Evolutionary conservation across 1,140 invertebrate species (phyloP).

Genomic region (Tribolium madens): DNA sequence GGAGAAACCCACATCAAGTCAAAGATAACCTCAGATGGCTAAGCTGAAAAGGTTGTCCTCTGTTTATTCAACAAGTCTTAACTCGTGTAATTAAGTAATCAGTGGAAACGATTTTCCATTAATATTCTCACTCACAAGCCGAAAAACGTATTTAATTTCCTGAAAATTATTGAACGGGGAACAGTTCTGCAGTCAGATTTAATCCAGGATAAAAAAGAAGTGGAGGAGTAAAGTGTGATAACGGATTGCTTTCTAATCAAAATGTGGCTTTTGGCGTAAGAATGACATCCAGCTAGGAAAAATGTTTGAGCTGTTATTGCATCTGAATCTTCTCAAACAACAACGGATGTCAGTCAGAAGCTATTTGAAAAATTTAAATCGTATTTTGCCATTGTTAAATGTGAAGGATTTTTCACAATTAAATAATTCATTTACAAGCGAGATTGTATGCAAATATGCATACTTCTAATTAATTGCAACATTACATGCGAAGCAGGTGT

Average conservation of each 20-base stretch:
- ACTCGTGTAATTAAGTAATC: slow-evolving; percentile 4
- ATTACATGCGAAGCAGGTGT: slow-evolving; percentile 14
- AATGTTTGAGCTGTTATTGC: too few species aligned
- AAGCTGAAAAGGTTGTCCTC: slow-evolving; percentile 25
- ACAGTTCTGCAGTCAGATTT: slow-evolving; percentile 21
- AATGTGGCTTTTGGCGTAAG: not conserved
- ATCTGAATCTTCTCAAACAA: too few species aligned
- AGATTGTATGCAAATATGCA: not conserved
- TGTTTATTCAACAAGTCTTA: slow-evolving; percentile 12
- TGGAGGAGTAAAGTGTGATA: slow-evolving; percentile 18
- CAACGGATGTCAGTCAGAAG: too few species aligned
- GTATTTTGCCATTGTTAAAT: not conserved
- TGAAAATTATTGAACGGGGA: slow-evolving; percentile 13
- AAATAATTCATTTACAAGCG: slow-evolving; percentile 3
- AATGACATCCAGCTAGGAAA: not conserved
- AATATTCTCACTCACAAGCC: not conserved
- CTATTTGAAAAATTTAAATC: too few species aligned
- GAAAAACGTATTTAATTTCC: slow-evolving; percentile 37
- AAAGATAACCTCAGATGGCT: slow-evolving; percentile 15
- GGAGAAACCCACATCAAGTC: slow-evolving; percentile 17
- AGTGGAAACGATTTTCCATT: not conserved
- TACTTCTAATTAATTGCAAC: slow-evolving; percentile 15
- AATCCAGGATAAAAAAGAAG: slow-evolving; percentile 32
- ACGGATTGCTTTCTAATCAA: slow-evolving; percentile 16
- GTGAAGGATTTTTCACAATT: slow-evolving; percentile 15